These are phyloP conservation scores for Solenodon paradoxus DNA, from an alignment of 2,113 vertebrate species.

Conservation along the genomic window DNA sequence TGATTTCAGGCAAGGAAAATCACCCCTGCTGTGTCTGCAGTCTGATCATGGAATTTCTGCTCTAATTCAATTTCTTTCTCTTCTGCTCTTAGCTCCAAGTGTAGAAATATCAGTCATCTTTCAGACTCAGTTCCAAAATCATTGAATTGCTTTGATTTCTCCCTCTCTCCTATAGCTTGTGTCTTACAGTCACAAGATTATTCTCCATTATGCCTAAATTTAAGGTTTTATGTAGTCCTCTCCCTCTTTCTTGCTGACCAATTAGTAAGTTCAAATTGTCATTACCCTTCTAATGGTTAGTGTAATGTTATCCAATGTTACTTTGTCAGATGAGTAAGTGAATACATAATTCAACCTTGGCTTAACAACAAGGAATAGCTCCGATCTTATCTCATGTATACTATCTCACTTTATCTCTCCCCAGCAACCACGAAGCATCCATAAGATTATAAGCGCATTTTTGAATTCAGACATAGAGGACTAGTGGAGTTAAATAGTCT, in stretches of 20 bases:
- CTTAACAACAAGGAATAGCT: neutral
- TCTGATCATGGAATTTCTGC: neutral
- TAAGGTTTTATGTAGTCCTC: neutral
- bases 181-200: neutral
- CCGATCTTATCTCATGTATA: neutral
- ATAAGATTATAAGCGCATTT: neutral
- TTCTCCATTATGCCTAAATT: neutral
- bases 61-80: neutral
- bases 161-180: neutral
- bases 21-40: neutral
- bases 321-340: neutral
- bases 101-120: neutral
- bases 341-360: neutral
- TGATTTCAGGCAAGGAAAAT: neutral
- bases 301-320: neutral
- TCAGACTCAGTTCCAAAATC: neutral
- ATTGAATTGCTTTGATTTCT: neutral
- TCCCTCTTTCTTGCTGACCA: neutral
- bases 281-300: neutral
- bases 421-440: neutral
- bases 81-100: neutral
- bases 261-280: neutral
- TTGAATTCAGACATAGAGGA: neutral
- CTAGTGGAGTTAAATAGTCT: neutral
- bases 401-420: neutral